A percentile compares a stretch with the other conserved stretches of the same genome.
These are phyloP conservation scores for Procambarus virginalis DNA, from an alignment of 1,140 invertebrate genomes.

Conservation along the genomic window DNA sequence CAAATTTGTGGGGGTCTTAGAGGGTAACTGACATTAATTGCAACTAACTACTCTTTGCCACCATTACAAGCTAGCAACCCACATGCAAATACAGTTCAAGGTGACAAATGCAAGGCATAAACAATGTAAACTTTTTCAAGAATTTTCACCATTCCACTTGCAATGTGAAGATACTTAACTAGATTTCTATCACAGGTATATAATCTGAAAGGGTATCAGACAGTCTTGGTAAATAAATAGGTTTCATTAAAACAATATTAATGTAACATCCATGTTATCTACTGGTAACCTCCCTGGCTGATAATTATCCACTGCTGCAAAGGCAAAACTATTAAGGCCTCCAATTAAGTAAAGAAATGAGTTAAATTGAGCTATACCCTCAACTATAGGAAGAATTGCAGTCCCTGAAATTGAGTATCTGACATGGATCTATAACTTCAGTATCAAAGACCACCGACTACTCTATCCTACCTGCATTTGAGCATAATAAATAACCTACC, in stretches of 20 bases:
- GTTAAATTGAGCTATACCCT: neutral
- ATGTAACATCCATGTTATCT: constrained; percentile 5
- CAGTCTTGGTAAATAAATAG: neutral
- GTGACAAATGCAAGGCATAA: neutral
- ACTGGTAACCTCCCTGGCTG: neutral
- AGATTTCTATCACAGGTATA: neutral
- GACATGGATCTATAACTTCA: neutral
- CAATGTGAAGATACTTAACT: neutral
- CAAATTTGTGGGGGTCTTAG: constrained; percentile 38
- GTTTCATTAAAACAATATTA: neutral
- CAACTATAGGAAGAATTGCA: neutral
- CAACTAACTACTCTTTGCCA: neutral
- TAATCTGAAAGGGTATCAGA: neutral
- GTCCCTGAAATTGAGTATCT: neutral
- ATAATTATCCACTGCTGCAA: neutral
- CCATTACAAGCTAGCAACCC: neutral
- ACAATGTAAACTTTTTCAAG: neutral
- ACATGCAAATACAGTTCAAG: neutral
- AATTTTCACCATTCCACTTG: neutral
- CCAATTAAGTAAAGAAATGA: neutral
- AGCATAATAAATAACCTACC: neutral
- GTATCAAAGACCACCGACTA: neutral
- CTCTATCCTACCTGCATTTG: neutral
- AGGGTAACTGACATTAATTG: constrained; percentile 55
- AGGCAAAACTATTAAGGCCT: neutral